Conservation (phyloP, 2,797 vertebrate species). For the Gadopsis marmoratus region DNA sequence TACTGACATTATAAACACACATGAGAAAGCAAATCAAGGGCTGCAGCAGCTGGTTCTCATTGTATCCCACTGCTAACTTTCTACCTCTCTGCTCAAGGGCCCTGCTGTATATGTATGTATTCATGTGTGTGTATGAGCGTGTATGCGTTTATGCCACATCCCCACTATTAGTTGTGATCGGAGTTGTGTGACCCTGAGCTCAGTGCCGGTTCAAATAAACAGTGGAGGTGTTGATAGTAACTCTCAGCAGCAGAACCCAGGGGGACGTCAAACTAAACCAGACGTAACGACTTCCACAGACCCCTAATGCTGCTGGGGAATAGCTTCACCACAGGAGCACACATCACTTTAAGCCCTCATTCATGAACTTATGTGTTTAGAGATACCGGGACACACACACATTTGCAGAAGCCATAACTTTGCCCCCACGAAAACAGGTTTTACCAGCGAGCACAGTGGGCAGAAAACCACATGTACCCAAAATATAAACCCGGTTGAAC, state of each 20-base stretch:
- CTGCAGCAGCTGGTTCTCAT: slow-evolving; percentile 72
- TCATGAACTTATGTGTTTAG: slow-evolving; percentile 32
- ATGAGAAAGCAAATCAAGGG: slow-evolving; percentile 19
- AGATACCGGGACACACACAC: neutral
- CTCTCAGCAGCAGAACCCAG: slow-evolving; percentile 64
- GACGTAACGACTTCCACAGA: slow-evolving; percentile 72
- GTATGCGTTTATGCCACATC: slow-evolving; percentile 45
- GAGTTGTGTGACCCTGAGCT: slow-evolving; percentile 69
- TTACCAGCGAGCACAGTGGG: neutral
- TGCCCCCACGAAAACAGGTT: neutral
- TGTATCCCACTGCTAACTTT: slow-evolving; percentile 42
- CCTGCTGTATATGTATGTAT: slow-evolving; percentile 28
- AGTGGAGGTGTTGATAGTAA: slow-evolving; percentile 79
- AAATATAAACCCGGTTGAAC: slow-evolving; percentile 7
- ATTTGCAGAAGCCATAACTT: slow-evolving; percentile 17
- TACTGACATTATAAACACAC: slow-evolving; percentile 54
- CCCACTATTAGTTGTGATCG: slow-evolving; percentile 60
- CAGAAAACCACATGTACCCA: neutral
- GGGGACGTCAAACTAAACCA: slow-evolving; percentile 63
- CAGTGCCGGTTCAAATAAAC: slow-evolving; percentile 76
- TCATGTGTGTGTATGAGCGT: slow-evolving; percentile 20
- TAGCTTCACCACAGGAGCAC: slow-evolving; percentile 39
- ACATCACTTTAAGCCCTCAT: slow-evolving; percentile 50
- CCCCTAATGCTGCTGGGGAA: slow-evolving; percentile 48
- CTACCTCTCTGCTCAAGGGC: slow-evolving; percentile 14